A percentile compares a stretch with the other conserved stretches of the same genome.
phyloP scores from a whole-genome alignment of 2,113 vertebrate genomes.

The Chionodraco myersi region DNA sequence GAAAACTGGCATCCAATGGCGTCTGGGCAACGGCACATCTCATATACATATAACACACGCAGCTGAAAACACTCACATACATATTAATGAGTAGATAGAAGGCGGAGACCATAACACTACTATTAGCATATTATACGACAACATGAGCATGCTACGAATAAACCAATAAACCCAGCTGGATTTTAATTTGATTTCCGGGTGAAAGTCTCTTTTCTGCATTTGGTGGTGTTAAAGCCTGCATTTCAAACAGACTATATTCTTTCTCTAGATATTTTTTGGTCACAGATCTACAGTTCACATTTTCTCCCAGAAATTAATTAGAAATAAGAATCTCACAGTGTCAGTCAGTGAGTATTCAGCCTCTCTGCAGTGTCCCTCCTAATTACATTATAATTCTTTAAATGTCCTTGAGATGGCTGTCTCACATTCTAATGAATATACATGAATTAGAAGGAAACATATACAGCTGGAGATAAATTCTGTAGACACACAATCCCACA shows the following conservation, averaged over 20 bases:
- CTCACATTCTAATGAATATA: constrained; percentile 1
- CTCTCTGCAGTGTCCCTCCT: neutral
- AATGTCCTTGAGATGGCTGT: constrained; percentile 37
- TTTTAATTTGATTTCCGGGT: neutral
- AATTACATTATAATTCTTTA: constrained; percentile 19
- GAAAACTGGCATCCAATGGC: too few relatives aligned
- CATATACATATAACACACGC: too few relatives aligned
- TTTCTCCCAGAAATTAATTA: constrained; percentile 27
- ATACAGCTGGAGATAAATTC: constrained; percentile 4
- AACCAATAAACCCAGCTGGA: too few relatives aligned
- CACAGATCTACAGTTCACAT: neutral
- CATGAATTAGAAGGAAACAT: constrained; percentile 12
- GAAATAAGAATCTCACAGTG: constrained; percentile 9
- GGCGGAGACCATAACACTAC: too few relatives aligned
- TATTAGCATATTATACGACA: too few relatives aligned
- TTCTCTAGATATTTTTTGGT: neutral
- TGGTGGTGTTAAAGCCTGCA: neutral
- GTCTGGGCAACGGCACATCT: too few relatives aligned
- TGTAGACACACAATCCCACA: neutral
- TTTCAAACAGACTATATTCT: neutral
- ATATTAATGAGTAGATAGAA: too few relatives aligned
- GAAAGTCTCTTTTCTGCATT: too few relatives aligned
- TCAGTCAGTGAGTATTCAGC: constrained; percentile 4
- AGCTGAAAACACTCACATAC: too few relatives aligned
- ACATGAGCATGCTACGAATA: too few relatives aligned